A percentile compares a stretch with the other conserved stretches of the same genome.
Evolutionary conservation across 2,888 invertebrate genomes (phyloP).

Genomic region (Sminthurinus aureus): DNA sequence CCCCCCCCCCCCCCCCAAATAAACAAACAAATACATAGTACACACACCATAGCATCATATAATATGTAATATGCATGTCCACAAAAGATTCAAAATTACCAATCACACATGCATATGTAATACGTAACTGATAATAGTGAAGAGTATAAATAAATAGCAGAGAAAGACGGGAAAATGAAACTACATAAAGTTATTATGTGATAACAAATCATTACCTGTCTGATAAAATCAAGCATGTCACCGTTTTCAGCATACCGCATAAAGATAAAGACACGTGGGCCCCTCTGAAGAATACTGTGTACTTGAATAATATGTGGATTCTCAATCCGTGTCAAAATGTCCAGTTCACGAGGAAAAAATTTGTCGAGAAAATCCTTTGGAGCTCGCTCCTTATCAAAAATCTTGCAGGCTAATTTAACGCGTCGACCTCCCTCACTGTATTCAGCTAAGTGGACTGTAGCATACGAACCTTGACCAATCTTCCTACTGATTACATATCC

Average conservation of each 20-base stretch:
- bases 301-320: conserved; percentile 87
- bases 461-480: conserved; percentile 91
- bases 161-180: no score
- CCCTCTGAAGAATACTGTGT: conserved; percentile 83
- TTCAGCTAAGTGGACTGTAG: conserved; percentile 86
- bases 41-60: no score
- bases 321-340: conserved; percentile 86
- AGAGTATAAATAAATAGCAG: no score
- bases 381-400: conserved; percentile 88
- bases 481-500: conserved; percentile 85
- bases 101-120: no score
- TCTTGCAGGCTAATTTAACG: conserved; percentile 84
- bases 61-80: no score
- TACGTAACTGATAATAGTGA: no score
- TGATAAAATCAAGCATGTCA: conserved; percentile 84
- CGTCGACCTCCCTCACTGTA: conserved; percentile 75
- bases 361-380: conserved; percentile 88
- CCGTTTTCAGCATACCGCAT: conserved; percentile 93
- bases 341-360: conserved; percentile 92
- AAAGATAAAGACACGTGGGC: conserved; percentile 85
- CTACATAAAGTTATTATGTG: no score
- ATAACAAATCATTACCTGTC: no score
- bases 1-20: no score
- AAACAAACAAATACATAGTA: no score
- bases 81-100: no score